Conservation (phyloP, 2,797 vertebrate genomes). For the Cuniculus paca region DNA sequence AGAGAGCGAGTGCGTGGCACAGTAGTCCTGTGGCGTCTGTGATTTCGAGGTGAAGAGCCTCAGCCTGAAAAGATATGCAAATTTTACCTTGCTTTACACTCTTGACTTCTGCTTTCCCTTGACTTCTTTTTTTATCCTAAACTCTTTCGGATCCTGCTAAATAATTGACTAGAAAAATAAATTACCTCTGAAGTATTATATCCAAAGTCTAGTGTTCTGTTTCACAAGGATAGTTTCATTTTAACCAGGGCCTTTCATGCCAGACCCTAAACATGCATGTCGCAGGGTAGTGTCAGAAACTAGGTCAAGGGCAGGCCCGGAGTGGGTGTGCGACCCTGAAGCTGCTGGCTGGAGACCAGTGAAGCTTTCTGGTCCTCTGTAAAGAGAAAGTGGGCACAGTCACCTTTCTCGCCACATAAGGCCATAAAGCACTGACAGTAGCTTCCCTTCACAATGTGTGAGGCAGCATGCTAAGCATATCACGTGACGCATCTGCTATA, state of each 20-base stretch:
- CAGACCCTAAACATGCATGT: background rate
- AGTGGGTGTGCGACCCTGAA: background rate
- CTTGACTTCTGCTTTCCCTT: background rate
- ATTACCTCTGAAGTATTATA: background rate
- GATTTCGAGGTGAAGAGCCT: background rate
- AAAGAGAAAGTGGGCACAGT: background rate
- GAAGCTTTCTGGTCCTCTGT: background rate
- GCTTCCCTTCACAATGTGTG: background rate
- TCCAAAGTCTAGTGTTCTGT: slow-evolving; percentile 14
- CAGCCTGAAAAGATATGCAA: background rate
- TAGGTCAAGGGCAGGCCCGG: too few relatives aligned
- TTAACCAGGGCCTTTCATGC: background rate
- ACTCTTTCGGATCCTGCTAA: slow-evolving; percentile 16
- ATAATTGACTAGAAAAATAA: slow-evolving; percentile 30
- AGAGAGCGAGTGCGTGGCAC: background rate
- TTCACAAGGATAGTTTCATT: background rate
- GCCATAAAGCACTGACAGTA: background rate
- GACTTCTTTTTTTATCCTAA: slow-evolving; percentile 19
- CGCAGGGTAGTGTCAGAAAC: background rate
- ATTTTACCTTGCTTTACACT: background rate
- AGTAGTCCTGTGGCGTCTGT: background rate
- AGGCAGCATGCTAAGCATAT: background rate
- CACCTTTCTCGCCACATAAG: background rate
- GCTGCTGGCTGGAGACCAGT: background rate
- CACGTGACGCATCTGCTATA: background rate